Percentiles rank a stretch among this genome's conserved stretches.
These are phyloP conservation scores for Paradisaea rubra DNA, from an alignment of 2,113 vertebrate species.

Conservation along the genomic window DNA sequence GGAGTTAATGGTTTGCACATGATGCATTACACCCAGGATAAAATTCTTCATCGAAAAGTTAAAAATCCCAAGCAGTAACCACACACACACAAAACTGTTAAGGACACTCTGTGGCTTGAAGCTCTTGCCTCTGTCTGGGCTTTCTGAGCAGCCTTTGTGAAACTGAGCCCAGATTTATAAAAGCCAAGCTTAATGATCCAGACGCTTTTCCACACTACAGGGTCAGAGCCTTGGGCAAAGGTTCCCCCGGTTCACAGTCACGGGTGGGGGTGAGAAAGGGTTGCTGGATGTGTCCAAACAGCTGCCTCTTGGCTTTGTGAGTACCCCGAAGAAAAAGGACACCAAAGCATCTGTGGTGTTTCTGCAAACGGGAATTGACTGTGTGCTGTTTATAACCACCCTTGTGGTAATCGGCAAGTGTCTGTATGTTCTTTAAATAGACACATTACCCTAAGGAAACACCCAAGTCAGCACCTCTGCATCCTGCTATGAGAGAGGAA, in stretches of 20 bases:
- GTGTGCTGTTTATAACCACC: not conserved
- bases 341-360: not conserved
- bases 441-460: slow-evolving; percentile 23
- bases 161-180: not conserved
- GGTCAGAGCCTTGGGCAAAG: slow-evolving; percentile 1
- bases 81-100: not conserved
- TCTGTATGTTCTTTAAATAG: slow-evolving; percentile 41
- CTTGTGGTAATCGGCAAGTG: slow-evolving; percentile 15
- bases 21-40: slow-evolving; percentile 2
- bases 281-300: not conserved
- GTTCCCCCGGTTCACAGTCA: not conserved
- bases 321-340: not conserved
- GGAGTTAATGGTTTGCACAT: slow-evolving; percentile 1
- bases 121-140: not conserved
- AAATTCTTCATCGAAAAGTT: slow-evolving; percentile 9
- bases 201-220: not conserved
- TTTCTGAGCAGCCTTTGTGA: slow-evolving; percentile 4
- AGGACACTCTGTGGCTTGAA: not conserved
- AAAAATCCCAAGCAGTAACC: slow-evolving; percentile 8
- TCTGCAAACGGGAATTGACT: not conserved
- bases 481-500: slow-evolving; percentile 54
- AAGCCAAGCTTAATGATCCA: not conserved
- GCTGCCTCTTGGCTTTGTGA: not conserved
- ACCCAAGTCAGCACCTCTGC: slow-evolving; percentile 56
- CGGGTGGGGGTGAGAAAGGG: not conserved